Conservation (phyloP, 2,113 vertebrate species). For the Petrocephalus microphthalmus region DNA sequence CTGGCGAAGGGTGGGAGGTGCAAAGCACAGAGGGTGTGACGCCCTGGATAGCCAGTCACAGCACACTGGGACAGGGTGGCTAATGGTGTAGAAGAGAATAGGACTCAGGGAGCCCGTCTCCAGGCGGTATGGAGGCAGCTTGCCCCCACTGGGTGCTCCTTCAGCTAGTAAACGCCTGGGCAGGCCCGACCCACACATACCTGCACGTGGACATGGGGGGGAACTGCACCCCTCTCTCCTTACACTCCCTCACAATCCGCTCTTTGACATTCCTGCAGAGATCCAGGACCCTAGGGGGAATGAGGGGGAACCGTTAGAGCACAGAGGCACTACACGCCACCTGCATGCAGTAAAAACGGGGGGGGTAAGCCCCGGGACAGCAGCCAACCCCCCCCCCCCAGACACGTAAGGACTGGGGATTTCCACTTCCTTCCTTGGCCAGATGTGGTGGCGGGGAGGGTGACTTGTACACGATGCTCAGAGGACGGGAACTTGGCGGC, state of each 20-base stretch:
- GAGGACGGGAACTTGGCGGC: neutral
- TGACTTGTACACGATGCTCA: neutral
- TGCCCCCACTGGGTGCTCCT: neutral
- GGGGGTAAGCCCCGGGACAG: neutral
- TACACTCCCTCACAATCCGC: constrained; percentile 84
- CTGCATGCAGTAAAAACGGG: neutral
- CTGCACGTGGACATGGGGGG: constrained; percentile 86
- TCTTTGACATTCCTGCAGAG: constrained; percentile 95
- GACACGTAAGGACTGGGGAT: neutral
- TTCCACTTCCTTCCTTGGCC: neutral
- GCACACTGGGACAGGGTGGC: neutral
- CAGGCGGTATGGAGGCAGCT: neutral
- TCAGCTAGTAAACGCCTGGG: neutral
- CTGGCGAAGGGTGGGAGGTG: constrained; percentile 23
- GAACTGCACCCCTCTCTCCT: constrained; percentile 94
- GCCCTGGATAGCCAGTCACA: neutral
- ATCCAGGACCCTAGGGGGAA: constrained; percentile 78
- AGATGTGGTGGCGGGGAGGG: neutral
- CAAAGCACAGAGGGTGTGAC: constrained; percentile 25
- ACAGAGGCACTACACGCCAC: neutral
- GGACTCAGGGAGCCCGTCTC: neutral
- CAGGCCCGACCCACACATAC: constrained; percentile 46
- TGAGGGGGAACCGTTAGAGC: constrained; percentile 17
- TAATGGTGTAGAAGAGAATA: neutral
- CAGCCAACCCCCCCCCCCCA: neutral